These are phyloP conservation scores for Tetramorium alpestre DNA, from an alignment of 1,140 invertebrate species.

Conservation along the genomic window DNA sequence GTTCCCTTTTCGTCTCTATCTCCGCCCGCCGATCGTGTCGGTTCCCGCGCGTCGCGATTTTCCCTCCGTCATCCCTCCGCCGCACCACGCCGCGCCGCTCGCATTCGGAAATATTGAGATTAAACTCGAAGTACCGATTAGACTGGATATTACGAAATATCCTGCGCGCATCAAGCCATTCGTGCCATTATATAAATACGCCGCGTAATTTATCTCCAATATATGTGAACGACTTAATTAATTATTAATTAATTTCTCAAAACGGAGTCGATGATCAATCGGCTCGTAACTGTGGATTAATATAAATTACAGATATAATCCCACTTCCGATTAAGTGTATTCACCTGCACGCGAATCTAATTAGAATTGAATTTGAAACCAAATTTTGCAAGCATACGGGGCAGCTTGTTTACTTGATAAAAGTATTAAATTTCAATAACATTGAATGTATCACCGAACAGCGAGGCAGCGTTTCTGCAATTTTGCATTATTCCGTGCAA, in stretches of 20 bases:
- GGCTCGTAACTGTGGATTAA: constrained; percentile 20
- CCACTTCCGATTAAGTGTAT: constrained; percentile 4
- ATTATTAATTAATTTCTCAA: constrained; percentile 61
- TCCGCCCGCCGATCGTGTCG: neutral
- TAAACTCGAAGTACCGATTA: constrained; percentile 10
- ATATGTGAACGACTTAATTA: constrained; percentile 32
- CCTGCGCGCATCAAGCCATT: neutral
- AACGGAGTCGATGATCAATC: constrained; percentile 3
- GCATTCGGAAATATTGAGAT: constrained; percentile 25
- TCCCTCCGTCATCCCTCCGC: neutral
- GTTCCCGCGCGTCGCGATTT: neutral
- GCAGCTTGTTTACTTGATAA: constrained; percentile 7
- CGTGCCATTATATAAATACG: constrained; percentile 12
- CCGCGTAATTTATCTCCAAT: constrained; percentile 16
- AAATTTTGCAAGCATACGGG: neutral
- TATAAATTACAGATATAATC: constrained; percentile 39
- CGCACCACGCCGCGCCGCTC: neutral
- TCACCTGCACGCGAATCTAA: neutral
- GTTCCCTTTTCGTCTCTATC: neutral
- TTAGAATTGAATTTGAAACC: constrained; percentile 32
- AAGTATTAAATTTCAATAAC: constrained; percentile 4
- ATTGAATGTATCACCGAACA: neutral
- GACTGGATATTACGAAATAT: constrained; percentile 18
- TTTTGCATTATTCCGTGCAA: neutral
- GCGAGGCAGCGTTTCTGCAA: neutral